Base-by-base conservation (phyloP, 2,113 vertebrate species). In the Dipodomys ordii region DNA sequence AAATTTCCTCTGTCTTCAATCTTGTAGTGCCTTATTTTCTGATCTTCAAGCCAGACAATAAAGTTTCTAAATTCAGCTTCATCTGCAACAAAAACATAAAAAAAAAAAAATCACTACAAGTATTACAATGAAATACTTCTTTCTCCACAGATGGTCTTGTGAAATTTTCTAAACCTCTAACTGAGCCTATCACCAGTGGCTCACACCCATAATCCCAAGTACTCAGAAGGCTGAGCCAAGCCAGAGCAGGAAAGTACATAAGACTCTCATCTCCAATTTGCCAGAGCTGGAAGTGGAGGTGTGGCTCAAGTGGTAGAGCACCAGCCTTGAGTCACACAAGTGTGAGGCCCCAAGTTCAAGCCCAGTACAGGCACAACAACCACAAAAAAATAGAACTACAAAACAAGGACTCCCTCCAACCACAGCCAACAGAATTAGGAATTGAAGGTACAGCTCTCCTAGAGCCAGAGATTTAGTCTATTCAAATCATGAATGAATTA, bases 41-140 rank as follows among this genome's bases (percentile, higher is more conserved):
- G 99, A 97, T 99, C 99, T 98, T 99, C 99, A 1, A 99, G 98
- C 99, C 99, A 99, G 91, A 99, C 99, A 23, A 99, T 98, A 94
- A 99, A 99, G 95, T 99, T 99, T 97, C 99, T 99, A 95, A 99
- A 99, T 96, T 99, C 99, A 0, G 99, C 99, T 96, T 99, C 99
- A 98, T 99, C 99, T 99, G 97, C 7, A 25, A 57, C 39, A 93
- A 82, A 65, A 92, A 0, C 71, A 90, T 8, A 65, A 20, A 69
- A 46, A n/a, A n/a, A 76, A 85, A 85, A 27, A 88, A 72, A 67
- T 90, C 60, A 83, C 25, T 44, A 88, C 49, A 90, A 67, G 25
- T 27, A 72, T 3, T 30, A n/a, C 53, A 18, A 44, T 6, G 77
- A 62, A 67, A 79, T n/a, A 91, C 19, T 76, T 85, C 12, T 32